Evolutionary conservation across 2,888 invertebrate species (phyloP), one percentile per base, ranked within the genome.

Genomic region (Scaptomyza flava): DNA sequence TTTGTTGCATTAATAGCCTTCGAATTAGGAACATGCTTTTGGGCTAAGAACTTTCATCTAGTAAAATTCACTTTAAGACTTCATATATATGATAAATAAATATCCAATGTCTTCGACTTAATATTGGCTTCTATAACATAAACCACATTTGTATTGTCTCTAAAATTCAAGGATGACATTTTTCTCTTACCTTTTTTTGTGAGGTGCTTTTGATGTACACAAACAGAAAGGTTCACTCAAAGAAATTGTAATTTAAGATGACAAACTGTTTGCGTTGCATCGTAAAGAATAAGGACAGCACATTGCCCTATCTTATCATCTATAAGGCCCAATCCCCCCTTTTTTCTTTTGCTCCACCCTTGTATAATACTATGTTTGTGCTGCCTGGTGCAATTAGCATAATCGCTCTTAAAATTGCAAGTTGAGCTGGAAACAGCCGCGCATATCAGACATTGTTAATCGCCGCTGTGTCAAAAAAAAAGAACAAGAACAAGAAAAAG

Each of bases 371-470:
- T 47, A 38, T 43, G 54, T 64, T n/a, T 56, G 9, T 48, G 62
- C 62, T 85, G 77, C 70, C 71, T 73, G 52, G 61, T 78, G 67
- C 89, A 89, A 89, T 89, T 89, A 89, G 89, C 89, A 89, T 89
- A 89, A 89, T 89, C 88, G 89, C 72, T 88, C 68, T 77, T 70
- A 77, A 87, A 85, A 83, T 85, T 87, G 81, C 87, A 77, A 79
- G 72, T 79, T 60, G 75, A 77, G 69, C 68, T 69, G 48, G 48
- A 61, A 68, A 53, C 68, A 51, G 74, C 50, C 73, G 67, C 81
- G 61, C 67, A 59, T 84, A 79, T 81, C 77, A 52, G 75, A 72
- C 75, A 68, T 68, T 65, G 75, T 75, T 84, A 77, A 84, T 79
- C 82, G 77, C 30, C 43, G 48, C 33, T 43, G 36, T 36, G 33